A percentile compares a stretch with the other conserved stretches of the same genome.
phyloP scores from a whole-genome alignment of 2,113 vertebrate genomes.

The Psittacula cyanocephala region DNA sequence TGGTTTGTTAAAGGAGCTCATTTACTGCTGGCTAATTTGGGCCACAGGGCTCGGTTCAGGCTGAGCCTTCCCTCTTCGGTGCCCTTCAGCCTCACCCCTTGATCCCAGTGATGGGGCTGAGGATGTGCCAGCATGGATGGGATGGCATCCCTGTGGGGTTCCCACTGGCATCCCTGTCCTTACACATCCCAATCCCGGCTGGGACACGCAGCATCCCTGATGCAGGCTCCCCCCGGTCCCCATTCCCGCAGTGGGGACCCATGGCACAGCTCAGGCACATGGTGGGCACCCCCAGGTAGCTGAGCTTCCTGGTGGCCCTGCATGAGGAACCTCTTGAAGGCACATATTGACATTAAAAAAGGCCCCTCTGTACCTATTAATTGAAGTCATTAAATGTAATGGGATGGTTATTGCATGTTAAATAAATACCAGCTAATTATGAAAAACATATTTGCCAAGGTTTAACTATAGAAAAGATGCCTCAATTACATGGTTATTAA shows the following conservation, averaged over 20 bases:
- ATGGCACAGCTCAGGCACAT: background rate
- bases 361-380: slow-evolving; percentile 59
- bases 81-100: background rate
- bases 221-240: fast-evolving
- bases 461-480: slow-evolving; percentile 74
- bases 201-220: background rate
- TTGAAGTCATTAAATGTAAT: slow-evolving; percentile 78
- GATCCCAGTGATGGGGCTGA: background rate
- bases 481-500: slow-evolving; percentile 76
- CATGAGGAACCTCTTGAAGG: background rate
- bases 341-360: slow-evolving; percentile 48
- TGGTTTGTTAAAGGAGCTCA: slow-evolving; percentile 23
- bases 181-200: background rate
- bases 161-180: fast-evolving
- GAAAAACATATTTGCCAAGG: slow-evolving; percentile 75
- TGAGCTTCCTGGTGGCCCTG: fast-evolving
- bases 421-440: slow-evolving; percentile 80
- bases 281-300: background rate
- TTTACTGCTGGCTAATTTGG: background rate
- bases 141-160: background rate
- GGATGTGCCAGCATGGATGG: background rate
- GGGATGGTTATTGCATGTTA: slow-evolving; percentile 73
- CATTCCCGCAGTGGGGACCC: fast-evolving
- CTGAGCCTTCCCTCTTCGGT: background rate
- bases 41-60: background rate